Evolutionary conservation across 1,140 invertebrate genomes (phyloP), one percentile per base, ranked within the genome.

Genomic region (Steinernema khuongi): DNA sequence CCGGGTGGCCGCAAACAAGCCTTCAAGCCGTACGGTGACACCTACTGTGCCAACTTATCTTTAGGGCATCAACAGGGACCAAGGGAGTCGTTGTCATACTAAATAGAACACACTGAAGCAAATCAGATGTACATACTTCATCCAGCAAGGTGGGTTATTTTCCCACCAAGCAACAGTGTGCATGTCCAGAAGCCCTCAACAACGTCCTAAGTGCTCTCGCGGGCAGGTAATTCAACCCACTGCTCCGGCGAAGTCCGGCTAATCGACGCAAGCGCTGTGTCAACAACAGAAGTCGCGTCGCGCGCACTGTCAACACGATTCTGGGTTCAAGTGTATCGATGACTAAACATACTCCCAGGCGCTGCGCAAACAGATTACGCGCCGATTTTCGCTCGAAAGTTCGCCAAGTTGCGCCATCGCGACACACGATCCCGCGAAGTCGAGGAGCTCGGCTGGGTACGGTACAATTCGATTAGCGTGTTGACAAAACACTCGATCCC

Each of bases 341-440:
- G 50, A 60, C 50, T 60, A 7, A 22, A 22, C 7, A 7, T 60
- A n/a, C n/a, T n/a, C n/a, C n/a, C n/a, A n/a, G 14, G 50, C 14
- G 26, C 50, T 60, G 50, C 50, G 50, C 50, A 60, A 60, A 60
- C 50, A 60, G 50, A 60, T 60, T 60, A 60, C 50, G 50, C 50
- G 50, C 19, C 50, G 11, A 11, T 11, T 60, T 60, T 7, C 7
- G 50, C 7, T 22, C 26, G n/a, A 41, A 41, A 41, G 36, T 41
- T 41, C 11, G 50, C 50, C 50, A 60, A 26, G 50, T 60, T 60
- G 50, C 50, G 50, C 50, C 50, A 60, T 60, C 22, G 36, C 36
- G 36, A 41, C 36, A 41, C 7, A n/a, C 36, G 36, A 41, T 41
- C 36, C 36, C 36, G n/a, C n/a, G 36, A 41, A 41, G 36, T 41